A percentile compares a stretch with the other conserved stretches of the same genome.
Evolutionary conservation across 2,888 invertebrate genomes (phyloP).

Genomic region (Clostera curtula): DNA sequence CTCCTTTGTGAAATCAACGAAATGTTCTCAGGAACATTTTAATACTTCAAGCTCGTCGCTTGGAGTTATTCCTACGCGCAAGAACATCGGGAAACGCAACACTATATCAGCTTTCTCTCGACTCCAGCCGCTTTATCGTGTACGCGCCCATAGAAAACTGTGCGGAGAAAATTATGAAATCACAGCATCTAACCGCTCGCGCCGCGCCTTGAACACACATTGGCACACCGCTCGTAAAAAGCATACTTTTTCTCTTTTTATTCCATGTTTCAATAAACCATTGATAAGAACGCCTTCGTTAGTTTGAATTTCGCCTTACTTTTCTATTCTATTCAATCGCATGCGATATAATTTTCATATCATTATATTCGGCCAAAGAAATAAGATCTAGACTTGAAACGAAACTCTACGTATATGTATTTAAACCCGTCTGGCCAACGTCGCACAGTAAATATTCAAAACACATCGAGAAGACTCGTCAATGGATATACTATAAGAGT

Average conservation of each 20-base stretch:
- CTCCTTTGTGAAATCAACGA: too few relatives aligned
- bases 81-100: constrained; percentile 58
- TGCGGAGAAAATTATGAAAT: constrained; percentile 60
- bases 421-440: too few relatives aligned
- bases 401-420: too few relatives aligned
- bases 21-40: too few relatives aligned
- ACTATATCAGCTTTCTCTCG: constrained; percentile 60
- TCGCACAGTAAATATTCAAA: too few relatives aligned
- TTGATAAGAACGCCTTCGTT: neutral
- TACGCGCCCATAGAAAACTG: constrained; percentile 50
- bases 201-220: constrained; percentile 7
- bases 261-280: neutral
- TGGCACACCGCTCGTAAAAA: neutral
- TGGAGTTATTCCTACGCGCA: constrained; percentile 29
- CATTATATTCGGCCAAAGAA: too few relatives aligned
- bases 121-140: constrained; percentile 46
- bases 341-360: too few relatives aligned
- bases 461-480: too few relatives aligned
- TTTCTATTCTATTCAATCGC: too few relatives aligned
- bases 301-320: too few relatives aligned
- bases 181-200: constrained; percentile 27
- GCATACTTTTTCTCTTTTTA: neutral
- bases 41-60: constrained; percentile 23
- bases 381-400: too few relatives aligned
- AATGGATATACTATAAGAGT: too few relatives aligned